Evolutionary conservation across 2,797 vertebrate genomes (phyloP).

Genomic region (Syndactyla subalaris): DNA sequence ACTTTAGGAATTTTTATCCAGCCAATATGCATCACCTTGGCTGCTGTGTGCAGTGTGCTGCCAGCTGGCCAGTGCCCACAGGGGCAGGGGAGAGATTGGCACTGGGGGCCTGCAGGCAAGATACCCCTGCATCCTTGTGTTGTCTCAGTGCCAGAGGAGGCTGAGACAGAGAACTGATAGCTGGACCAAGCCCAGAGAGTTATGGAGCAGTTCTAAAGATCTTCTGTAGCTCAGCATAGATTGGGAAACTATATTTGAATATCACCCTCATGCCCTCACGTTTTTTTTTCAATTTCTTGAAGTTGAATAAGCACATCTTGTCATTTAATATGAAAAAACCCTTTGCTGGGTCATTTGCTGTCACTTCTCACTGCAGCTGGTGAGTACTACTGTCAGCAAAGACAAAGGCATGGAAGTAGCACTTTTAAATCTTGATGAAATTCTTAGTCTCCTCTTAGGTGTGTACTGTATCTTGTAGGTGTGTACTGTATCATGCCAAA

Average conservation of each 20-base stretch:
- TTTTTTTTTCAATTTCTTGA: background rate
- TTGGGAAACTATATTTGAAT: constrained; percentile 5
- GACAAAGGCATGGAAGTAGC: background rate
- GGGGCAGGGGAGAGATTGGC: background rate
- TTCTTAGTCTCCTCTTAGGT: background rate
- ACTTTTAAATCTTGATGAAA: background rate
- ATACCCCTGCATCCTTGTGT: background rate
- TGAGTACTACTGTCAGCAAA: background rate
- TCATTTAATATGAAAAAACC: background rate
- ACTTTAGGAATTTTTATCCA: background rate
- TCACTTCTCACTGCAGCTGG: background rate
- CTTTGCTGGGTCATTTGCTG: background rate
- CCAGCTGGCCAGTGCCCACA: background rate
- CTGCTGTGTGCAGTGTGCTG: background rate
- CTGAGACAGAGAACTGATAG: background rate
- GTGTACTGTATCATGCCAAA: background rate
- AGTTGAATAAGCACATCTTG: background rate
- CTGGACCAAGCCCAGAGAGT: background rate
- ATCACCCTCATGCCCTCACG: background rate
- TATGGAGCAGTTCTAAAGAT: background rate
- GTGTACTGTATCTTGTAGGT: background rate
- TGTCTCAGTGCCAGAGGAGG: background rate
- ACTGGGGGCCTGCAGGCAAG: background rate
- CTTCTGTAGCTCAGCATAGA: background rate
- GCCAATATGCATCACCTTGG: background rate